Conservation (phyloP, 1,140 invertebrate genomes). For the Drosophila hydei region DNA sequence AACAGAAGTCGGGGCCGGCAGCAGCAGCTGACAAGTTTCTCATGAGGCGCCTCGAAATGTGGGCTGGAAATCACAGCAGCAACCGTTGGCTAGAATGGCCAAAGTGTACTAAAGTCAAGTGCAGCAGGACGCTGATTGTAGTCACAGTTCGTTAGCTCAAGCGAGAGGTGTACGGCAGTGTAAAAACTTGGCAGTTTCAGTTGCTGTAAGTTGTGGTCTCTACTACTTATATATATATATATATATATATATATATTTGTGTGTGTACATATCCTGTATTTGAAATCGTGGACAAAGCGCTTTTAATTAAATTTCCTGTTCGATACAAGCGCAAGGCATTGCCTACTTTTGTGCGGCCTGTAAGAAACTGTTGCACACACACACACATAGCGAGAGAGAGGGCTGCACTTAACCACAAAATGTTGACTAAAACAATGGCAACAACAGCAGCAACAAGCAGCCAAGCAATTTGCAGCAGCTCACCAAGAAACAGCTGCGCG, state of each 20-base stretch:
- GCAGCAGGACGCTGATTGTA: slow-evolving; percentile 48
- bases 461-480: slow-evolving; percentile 67
- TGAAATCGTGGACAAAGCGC: slow-evolving; percentile 37
- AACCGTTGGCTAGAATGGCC: slow-evolving; percentile 6
- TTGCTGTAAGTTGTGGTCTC: slow-evolving; percentile 44
- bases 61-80: slow-evolving; percentile 22
- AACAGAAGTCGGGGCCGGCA: slow-evolving; percentile 38
- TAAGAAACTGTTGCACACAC: slow-evolving; percentile 64
- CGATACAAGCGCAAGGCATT: slow-evolving; percentile 41
- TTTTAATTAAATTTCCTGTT: slow-evolving; percentile 79
- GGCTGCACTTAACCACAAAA: slow-evolving; percentile 50
- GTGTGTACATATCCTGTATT: slow-evolving; percentile 30
- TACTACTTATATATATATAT: slow-evolving; percentile 3
- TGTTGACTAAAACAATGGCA: slow-evolving; percentile 50
- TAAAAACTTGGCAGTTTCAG: slow-evolving; percentile 17
- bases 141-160: slow-evolving; percentile 55
- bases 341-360: slow-evolving; percentile 56
- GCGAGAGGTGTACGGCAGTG: slow-evolving; percentile 8
- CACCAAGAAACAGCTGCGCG: slow-evolving; percentile 67
- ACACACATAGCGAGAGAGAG: neutral
- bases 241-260: too few relatives aligned
- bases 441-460: slow-evolving; percentile 49
- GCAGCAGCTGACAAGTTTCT: slow-evolving; percentile 66
- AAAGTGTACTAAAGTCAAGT: slow-evolving; percentile 65
- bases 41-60: slow-evolving; percentile 41